A percentile compares a stretch with the other conserved stretches of the same genome.
Evolutionary conservation across 2,113 vertebrate species (phyloP).

Genomic region (Planiliza haematocheilus): DNA sequence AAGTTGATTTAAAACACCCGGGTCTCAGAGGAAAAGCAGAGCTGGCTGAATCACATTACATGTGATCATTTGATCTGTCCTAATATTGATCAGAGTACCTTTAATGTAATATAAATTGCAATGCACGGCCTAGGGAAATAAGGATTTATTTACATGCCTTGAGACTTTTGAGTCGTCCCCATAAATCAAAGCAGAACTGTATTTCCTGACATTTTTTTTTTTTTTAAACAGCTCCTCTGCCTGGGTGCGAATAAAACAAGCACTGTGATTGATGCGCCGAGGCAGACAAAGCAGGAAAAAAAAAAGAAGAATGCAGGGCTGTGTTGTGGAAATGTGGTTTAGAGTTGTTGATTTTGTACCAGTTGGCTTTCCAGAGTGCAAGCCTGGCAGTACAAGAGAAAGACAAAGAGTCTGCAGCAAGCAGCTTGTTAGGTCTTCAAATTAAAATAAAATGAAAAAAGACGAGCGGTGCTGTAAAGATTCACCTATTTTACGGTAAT

Average conservation of each 20-base stretch:
- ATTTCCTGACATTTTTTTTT: too few relatives aligned
- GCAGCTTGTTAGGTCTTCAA: too few relatives aligned
- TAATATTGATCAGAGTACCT: neutral
- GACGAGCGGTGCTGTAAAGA: too few relatives aligned
- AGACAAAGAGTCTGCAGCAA: conserved; percentile 1
- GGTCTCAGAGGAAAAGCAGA: neutral
- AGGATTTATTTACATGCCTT: neutral
- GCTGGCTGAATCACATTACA: neutral
- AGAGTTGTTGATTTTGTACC: neutral
- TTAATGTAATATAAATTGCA: neutral
- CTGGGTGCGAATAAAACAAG: neutral
- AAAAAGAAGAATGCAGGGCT: neutral
- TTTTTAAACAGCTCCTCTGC: neutral
- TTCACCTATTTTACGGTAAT: conserved; percentile 55
- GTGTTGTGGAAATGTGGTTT: neutral
- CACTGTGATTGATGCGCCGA: neutral
- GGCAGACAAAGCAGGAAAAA: neutral
- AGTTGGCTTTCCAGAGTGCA: neutral
- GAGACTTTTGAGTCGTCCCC: neutral
- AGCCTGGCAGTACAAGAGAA: neutral
- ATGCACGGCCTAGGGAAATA: neutral
- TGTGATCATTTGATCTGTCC: neutral
- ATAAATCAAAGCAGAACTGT: neutral
- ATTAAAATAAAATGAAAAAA: too few relatives aligned
- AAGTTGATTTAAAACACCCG: neutral